Base-by-base conservation (phyloP, 2,888 invertebrate genomes). In the Troilus luridus region DNA sequence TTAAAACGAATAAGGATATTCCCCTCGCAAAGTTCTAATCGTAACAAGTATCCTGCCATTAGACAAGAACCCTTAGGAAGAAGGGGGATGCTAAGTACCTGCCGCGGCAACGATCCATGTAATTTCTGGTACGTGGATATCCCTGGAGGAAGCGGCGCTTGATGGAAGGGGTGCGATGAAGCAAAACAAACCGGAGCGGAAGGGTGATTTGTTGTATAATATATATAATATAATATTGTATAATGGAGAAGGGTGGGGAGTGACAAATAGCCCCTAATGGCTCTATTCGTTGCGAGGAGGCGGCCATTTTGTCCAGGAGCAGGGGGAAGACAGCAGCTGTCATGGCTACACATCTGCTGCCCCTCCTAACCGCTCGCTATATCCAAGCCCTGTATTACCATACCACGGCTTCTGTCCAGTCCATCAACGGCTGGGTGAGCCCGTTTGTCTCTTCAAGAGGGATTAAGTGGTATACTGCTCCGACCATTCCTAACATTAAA, bases 211-310 rank as follows among this genome's bases (percentile, higher is more conserved):
- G 58, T 88, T 58, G 54, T 58, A 88, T 67, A 67, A 67, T 67
- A 67, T 67, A 67, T 41, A 41, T 41, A 41, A 41, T 41, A 41
- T 67, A n/a, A 24, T 89, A 59, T 67, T 12, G 14, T 89, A 59
- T 17, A 17, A 60, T 56, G 60, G 2, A 24, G 9, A 27, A 21
- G 85, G 85, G 88, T 8, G 21, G 64, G 89, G 89, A 67, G 54
- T 67, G 90, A 72, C 72, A 90, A 72, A 90, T 90, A 90, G 90
- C 90, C 72, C 2, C 54, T 67, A 90, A 90, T 90, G 90, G 90
- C 90, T 90, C 90, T 90, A 90, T 90, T 72, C 56, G 64, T 41
- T 41, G 89, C 11, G 89, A 88, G 54, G 89, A 89, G 89, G 72
- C 72, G 72, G 72, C 90, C 67, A 72, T 90, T 90, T 90, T 67